Conservation (phyloP, 2,797 vertebrate species). For the Ataeniobius toweri region DNA sequence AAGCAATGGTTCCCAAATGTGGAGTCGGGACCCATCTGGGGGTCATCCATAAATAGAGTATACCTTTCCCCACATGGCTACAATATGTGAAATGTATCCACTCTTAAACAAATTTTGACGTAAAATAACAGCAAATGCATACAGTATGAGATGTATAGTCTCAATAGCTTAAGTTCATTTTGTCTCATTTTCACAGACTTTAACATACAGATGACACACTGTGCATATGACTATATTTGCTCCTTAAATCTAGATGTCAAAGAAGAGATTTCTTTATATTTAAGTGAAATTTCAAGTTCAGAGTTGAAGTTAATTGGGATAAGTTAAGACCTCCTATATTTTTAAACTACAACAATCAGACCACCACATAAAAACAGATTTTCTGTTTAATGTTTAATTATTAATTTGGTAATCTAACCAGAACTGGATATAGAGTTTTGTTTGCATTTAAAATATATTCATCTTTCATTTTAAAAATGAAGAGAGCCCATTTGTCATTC, state of each 20-base stretch:
- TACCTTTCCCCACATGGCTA: too few relatives aligned
- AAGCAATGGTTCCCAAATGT: too few relatives aligned
- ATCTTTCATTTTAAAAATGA: background rate
- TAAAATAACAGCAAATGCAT: too few relatives aligned
- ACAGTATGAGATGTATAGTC: too few relatives aligned
- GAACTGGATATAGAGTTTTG: background rate
- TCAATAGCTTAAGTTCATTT: too few relatives aligned
- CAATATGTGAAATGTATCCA: too few relatives aligned
- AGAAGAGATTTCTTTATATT: background rate
- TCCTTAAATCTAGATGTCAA: background rate
- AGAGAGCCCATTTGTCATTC: constrained; percentile 10
- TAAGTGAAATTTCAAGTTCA: background rate
- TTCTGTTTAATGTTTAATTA: background rate
- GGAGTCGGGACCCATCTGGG: too few relatives aligned
- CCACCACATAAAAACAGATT: background rate
- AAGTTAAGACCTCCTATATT: background rate
- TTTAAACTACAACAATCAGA: background rate
- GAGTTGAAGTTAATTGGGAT: background rate
- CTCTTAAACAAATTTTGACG: too few relatives aligned
- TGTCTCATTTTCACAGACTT: too few relatives aligned
- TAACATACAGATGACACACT: too few relatives aligned
- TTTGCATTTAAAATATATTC: background rate
- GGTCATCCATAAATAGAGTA: too few relatives aligned
- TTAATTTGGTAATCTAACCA: background rate
- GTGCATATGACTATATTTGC: background rate